Conservation (phyloP, 2,113 vertebrate species). For the Rousettus leschenaultii region DNA sequence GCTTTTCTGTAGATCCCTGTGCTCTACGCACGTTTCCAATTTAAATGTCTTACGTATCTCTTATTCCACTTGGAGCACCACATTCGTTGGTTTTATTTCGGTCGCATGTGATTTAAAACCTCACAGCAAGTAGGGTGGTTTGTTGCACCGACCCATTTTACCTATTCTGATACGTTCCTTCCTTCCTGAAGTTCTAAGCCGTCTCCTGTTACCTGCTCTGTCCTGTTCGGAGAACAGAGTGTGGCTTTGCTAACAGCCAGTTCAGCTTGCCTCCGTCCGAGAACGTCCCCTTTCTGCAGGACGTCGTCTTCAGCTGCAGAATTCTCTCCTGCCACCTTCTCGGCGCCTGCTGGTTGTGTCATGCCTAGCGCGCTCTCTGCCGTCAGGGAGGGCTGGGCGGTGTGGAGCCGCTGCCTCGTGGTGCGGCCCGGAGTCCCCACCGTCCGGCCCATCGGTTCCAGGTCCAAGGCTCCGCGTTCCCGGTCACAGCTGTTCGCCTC, state of each 20-base stretch:
- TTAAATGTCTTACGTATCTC: background rate
- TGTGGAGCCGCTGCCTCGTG: rapidly evolving
- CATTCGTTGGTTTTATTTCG: background rate
- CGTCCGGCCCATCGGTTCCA: background rate
- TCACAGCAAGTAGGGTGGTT: background rate
- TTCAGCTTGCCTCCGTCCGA: background rate
- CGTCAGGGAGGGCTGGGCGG: too few species aligned
- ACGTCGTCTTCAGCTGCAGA: background rate
- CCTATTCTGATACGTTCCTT: background rate
- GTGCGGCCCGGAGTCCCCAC: rapidly evolving
- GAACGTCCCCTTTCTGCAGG: background rate
- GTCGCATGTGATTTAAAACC: background rate
- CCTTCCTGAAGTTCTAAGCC: background rate
- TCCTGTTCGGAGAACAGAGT: background rate
- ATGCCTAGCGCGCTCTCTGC: rapidly evolving
- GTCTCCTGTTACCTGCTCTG: background rate
- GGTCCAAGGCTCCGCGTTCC: background rate
- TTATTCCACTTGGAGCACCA: background rate
- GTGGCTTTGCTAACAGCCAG: background rate
- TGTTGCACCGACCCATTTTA: background rate
- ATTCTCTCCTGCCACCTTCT: background rate
- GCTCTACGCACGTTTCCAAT: too few species aligned
- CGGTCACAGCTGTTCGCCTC: background rate
- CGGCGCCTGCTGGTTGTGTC: background rate
- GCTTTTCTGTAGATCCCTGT: background rate